Conservation (phyloP, 2,797 vertebrate genomes). For the Vultur gryphus region DNA sequence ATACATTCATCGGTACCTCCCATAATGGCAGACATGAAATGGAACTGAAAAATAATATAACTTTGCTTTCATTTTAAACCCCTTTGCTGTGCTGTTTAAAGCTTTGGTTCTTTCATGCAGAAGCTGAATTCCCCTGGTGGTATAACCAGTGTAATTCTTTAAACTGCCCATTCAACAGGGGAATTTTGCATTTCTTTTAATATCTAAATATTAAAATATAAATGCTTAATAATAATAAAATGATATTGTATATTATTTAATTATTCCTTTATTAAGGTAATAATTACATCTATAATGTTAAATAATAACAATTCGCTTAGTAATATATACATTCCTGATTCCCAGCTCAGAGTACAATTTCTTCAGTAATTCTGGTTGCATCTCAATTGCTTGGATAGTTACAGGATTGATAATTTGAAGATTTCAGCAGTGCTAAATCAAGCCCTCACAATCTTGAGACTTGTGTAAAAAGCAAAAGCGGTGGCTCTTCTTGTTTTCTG, state of each 20-base stretch:
- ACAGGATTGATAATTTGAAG: not conserved
- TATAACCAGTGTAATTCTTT: not conserved
- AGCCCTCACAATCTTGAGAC: not conserved
- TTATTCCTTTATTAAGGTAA: not conserved
- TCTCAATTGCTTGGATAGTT: not conserved
- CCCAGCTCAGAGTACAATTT: not conserved
- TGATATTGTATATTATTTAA: not conserved
- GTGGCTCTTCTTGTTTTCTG: not conserved
- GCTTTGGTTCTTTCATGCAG: not conserved
- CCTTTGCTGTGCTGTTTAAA: not conserved
- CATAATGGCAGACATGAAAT: not conserved
- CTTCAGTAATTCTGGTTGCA: not conserved
- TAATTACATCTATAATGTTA: not conserved
- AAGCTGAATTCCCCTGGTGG: not conserved
- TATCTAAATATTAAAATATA: not conserved
- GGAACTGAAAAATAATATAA: not conserved
- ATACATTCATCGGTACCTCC: not conserved
- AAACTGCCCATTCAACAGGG: not conserved
- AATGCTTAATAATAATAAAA: not conserved
- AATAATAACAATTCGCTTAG: not conserved
- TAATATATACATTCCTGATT: not conserved
- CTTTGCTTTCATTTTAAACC: not conserved
- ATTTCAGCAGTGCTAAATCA: not conserved
- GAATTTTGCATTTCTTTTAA: not conserved
- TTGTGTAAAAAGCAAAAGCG: not conserved